These are phyloP conservation scores for Endotricha flammealis DNA, from an alignment of 2,888 invertebrate genomes.

Conservation along the genomic window DNA sequence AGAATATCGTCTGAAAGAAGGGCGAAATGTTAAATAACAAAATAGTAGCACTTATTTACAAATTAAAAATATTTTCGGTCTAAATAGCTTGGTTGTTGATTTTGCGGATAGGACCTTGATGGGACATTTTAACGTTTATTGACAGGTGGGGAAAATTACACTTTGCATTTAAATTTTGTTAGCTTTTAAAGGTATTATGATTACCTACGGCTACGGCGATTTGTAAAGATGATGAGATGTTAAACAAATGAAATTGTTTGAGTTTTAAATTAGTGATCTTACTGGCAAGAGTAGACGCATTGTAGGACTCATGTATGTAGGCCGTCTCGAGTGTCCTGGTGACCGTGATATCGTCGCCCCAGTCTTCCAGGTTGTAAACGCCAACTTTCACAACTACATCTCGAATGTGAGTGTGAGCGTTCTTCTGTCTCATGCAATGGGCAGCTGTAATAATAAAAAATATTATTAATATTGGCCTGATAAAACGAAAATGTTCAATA, in stretches of 20 bases:
- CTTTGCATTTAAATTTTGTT: no score
- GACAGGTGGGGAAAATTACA: no score
- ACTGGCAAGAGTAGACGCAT: constrained; percentile 52
- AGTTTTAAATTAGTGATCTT: no score
- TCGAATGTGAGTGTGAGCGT: constrained; percentile 39
- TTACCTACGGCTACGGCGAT: no score
- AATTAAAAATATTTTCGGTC: not conserved
- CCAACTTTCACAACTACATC: constrained; percentile 67
- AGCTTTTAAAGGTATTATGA: no score
- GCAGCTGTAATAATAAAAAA: constrained; percentile 58
- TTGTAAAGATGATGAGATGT: not conserved
- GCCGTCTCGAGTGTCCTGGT: constrained; percentile 57
- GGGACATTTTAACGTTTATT: no score
- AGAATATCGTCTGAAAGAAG: constrained; percentile 75
- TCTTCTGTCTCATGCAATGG: constrained; percentile 64
- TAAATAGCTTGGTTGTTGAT: no score
- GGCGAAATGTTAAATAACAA: constrained; percentile 3
- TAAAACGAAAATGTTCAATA: no score
- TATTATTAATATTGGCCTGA: no score
- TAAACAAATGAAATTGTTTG: no score
- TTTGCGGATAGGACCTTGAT: no score
- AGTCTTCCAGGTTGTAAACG: constrained; percentile 63
- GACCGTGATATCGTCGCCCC: constrained; percentile 65
- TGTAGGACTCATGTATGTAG: constrained; percentile 51
- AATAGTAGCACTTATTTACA: not conserved